A percentile compares a stretch with the other conserved stretches of the same genome.
These are phyloP conservation scores for Hippocampus comes DNA, from an alignment of 2,113 vertebrate genomes.

Conservation along the genomic window DNA sequence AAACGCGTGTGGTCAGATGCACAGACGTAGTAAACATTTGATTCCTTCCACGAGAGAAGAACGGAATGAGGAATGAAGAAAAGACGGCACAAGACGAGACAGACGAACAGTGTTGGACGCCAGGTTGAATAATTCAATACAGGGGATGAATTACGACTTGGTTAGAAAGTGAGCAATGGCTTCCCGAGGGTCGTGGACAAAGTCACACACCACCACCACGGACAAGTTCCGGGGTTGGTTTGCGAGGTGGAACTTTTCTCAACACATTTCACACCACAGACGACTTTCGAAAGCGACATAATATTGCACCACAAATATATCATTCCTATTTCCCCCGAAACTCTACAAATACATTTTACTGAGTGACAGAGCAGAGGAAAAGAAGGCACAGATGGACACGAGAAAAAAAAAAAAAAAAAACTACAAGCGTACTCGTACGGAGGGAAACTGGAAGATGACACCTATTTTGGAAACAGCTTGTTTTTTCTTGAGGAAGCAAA, in stretches of 20 bases:
- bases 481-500: slow-evolving; percentile 40
- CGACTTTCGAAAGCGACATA: neutral
- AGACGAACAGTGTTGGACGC: neutral
- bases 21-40: slow-evolving; percentile 7
- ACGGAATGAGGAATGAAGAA: slow-evolving; percentile 32
- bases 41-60: slow-evolving; percentile 43
- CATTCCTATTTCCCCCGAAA: neutral
- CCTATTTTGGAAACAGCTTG: neutral
- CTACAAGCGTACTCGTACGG: neutral
- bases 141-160: neutral
- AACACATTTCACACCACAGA: slow-evolving; percentile 1
- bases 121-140: neutral
- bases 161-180: slow-evolving; percentile 34
- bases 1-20: neutral
- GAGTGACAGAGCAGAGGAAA: neutral
- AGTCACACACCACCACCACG: slow-evolving; percentile 49
- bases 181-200: slow-evolving; percentile 45
- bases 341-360: neutral
- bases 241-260: slow-evolving; percentile 34
- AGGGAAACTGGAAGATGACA: neutral
- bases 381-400: neutral
- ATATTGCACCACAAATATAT: neutral
- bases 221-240: slow-evolving; percentile 1
- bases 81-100: slow-evolving; percentile 22
- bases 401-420: neutral